Conservation (phyloP, 2,888 invertebrate species). For the Phytoseiulus persimilis region DNA sequence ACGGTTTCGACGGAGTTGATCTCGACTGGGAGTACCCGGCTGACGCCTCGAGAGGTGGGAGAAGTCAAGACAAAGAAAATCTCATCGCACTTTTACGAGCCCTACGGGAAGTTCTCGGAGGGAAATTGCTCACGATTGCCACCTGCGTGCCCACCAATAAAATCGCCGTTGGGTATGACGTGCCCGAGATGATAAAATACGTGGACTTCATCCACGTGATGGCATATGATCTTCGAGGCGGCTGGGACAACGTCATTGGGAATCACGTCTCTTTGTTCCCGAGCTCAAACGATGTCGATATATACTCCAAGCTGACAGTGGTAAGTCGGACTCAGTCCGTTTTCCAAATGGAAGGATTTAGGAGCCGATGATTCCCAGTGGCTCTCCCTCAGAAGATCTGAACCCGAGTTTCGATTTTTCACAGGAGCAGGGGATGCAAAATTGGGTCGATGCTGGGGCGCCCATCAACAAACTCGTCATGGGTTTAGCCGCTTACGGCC, state of each 20-base stretch:
- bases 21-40: constrained; percentile 33
- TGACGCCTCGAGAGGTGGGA: constrained; percentile 7
- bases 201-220: constrained; percentile 22
- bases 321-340: not conserved
- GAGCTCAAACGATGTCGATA: not conserved
- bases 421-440: constrained; percentile 10
- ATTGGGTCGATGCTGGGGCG: constrained; percentile 15
- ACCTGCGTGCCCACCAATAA: not conserved
- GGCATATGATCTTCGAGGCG: constrained; percentile 26
- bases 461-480: constrained; percentile 16
- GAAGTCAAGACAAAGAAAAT: not conserved
- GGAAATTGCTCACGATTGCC: constrained; percentile 32
- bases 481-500: not conserved
- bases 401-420: not conserved
- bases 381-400: not conserved
- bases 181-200: constrained; percentile 15
- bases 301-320: constrained; percentile 7
- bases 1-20: constrained; percentile 18
- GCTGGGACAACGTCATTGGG: constrained; percentile 8
- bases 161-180: constrained; percentile 14
- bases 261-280: constrained; percentile 13
- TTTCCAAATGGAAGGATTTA: not conserved
- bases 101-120: not conserved
- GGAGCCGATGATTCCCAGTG: too few species aligned
- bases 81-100: not conserved